A percentile compares a stretch with the other conserved stretches of the same genome.
Evolutionary conservation across 1,140 invertebrate genomes (phyloP).

Genomic region (Drosophila elegans): DNA sequence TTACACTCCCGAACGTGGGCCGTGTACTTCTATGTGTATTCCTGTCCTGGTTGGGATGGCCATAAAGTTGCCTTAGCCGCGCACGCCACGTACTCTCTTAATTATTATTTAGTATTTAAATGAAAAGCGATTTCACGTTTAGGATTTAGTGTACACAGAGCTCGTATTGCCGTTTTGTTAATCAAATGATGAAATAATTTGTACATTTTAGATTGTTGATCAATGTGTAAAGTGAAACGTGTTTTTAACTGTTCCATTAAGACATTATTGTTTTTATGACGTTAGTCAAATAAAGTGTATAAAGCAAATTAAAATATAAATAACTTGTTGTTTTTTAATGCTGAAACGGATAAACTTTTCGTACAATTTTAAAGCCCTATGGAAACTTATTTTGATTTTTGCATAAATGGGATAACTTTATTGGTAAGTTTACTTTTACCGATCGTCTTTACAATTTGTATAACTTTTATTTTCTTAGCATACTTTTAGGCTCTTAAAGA

Average conservation of each 20-base stretch:
- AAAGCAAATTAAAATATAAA: slow-evolving; percentile 26
- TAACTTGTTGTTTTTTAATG: background rate
- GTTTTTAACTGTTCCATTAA: slow-evolving; percentile 64
- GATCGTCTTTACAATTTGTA: too few species aligned
- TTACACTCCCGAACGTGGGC: slow-evolving; percentile 38
- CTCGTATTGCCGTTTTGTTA: slow-evolving; percentile 52
- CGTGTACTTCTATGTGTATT: slow-evolving; percentile 45
- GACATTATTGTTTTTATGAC: slow-evolving; percentile 72
- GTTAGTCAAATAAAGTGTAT: slow-evolving; percentile 76
- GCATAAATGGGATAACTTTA: too few species aligned
- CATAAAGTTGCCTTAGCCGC: background rate
- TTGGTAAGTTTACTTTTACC: too few species aligned
- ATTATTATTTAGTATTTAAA: slow-evolving; percentile 82
- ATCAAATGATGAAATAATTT: slow-evolving; percentile 42
- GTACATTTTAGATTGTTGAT: slow-evolving; percentile 75
- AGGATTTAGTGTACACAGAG: slow-evolving; percentile 47
- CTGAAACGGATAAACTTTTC: too few species aligned
- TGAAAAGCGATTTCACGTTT: slow-evolving; percentile 50
- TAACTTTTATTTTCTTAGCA: too few species aligned
- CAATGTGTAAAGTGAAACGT: slow-evolving; percentile 71
- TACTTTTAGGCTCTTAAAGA: too few species aligned
- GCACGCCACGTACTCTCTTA: slow-evolving; percentile 72
- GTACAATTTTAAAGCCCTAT: too few species aligned
- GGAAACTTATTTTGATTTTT: too few species aligned
- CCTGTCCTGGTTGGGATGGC: slow-evolving; percentile 29